These are phyloP conservation scores for Lepus townsendii DNA, from an alignment of 2,797 vertebrate genomes.

Conservation along the genomic window DNA sequence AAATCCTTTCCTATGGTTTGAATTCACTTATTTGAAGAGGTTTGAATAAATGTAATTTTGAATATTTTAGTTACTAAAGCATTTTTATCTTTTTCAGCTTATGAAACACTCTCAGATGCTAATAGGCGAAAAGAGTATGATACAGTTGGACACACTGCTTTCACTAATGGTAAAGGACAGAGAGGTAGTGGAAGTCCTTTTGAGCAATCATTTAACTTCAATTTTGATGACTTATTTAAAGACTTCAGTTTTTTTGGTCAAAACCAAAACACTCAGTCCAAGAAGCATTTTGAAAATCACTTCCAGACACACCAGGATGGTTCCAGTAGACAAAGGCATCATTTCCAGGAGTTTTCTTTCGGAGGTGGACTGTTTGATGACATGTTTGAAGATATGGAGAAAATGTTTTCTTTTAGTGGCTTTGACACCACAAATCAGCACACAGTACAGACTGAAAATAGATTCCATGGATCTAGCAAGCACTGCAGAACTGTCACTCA, in stretches of 20 bases:
- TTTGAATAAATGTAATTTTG: slow-evolving; percentile 32
- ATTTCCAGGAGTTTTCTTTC: slow-evolving; percentile 91
- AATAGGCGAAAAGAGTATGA: slow-evolving; percentile 95
- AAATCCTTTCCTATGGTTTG: slow-evolving; percentile 13
- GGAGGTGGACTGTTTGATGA: slow-evolving; percentile 93
- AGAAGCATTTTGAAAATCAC: slow-evolving; percentile 95
- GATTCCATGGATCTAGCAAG: slow-evolving; percentile 94
- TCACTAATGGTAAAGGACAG: slow-evolving; percentile 86
- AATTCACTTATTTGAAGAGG: slow-evolving; percentile 50
- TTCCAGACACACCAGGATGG: slow-evolving; percentile 92
- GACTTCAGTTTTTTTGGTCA: slow-evolving; percentile 94
- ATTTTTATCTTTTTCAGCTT: slow-evolving; percentile 90
- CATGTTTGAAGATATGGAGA: slow-evolving; percentile 96
- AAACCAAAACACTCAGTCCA: slow-evolving; percentile 91
- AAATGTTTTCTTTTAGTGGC: slow-evolving; percentile 96
- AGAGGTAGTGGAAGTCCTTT: slow-evolving; percentile 89
- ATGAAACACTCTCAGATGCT: slow-evolving; percentile 96
- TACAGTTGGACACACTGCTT: slow-evolving; percentile 91
- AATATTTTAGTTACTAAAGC: slow-evolving; percentile 62
- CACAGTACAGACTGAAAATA: slow-evolving; percentile 90
- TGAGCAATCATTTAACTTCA: slow-evolving; percentile 94
- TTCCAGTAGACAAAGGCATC: slow-evolving; percentile 90
- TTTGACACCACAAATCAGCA: slow-evolving; percentile 89
- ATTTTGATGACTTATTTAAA: slow-evolving; percentile 97
- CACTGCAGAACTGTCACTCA: slow-evolving; percentile 98